Percentiles rank a stretch among this genome's conserved stretches.
Evolutionary conservation across 2,888 invertebrate species (phyloP).

Genomic region (Caenorhabditis sulstoni): DNA sequence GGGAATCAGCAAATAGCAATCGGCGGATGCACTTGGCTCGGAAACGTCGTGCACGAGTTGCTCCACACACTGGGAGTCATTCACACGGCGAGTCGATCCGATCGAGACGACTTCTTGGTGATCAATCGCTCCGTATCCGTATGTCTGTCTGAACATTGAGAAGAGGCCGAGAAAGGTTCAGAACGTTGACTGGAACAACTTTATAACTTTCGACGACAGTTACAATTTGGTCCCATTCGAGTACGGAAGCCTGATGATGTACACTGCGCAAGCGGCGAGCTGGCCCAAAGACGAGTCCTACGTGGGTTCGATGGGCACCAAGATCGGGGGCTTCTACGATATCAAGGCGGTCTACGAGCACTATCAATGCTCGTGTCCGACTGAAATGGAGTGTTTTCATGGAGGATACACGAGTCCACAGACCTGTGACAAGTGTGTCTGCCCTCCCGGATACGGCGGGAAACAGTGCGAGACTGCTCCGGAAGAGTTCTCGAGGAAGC

Average conservation of each 20-base stretch:
- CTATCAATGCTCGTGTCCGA: slow-evolving; percentile 16
- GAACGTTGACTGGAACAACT: too few relatives aligned
- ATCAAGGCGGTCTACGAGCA: slow-evolving; percentile 18
- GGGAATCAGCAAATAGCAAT: background rate
- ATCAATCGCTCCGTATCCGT: background rate
- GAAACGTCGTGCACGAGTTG: slow-evolving; percentile 20
- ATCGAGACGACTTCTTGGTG: slow-evolving; percentile 15
- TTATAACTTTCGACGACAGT: background rate
- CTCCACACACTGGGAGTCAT: slow-evolving; percentile 8
- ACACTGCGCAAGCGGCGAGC: background rate
- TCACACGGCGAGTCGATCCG: slow-evolving; percentile 16
- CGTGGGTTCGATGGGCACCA: slow-evolving; percentile 9
- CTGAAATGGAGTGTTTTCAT: slow-evolving; percentile 6
- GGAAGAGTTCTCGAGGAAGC: slow-evolving; percentile 3
- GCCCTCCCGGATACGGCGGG: slow-evolving; percentile 26
- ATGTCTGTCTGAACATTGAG: too few relatives aligned
- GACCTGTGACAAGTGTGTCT: slow-evolving; percentile 20
- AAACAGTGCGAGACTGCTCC: slow-evolving; percentile 11
- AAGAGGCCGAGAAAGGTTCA: too few relatives aligned
- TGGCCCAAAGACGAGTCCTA: background rate
- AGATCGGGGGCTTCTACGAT: slow-evolving; percentile 24
- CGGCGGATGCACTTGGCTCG: slow-evolving; percentile 10
- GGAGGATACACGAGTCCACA: slow-evolving; percentile 41
- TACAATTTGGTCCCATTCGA: slow-evolving; percentile 16
- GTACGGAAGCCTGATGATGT: slow-evolving; percentile 30